Conservation (phyloP, 2,888 invertebrate genomes). For the Aleiodes leptofemur region DNA sequence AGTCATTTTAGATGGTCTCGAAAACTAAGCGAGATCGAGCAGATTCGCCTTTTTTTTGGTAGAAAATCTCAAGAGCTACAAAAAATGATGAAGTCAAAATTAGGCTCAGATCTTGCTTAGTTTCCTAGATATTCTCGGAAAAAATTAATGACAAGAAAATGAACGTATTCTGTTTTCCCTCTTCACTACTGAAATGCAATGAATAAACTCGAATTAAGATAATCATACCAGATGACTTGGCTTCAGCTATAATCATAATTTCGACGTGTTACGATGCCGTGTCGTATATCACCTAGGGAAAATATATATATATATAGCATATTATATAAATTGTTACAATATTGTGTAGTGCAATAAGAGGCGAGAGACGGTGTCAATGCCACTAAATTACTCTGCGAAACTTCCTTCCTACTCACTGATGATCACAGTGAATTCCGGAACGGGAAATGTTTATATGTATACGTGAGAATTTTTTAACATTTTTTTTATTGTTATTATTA, state of each 20-base stretch:
- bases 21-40: too few relatives aligned
- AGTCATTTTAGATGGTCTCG: too few relatives aligned
- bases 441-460: constrained; percentile 56
- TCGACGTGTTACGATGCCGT: neutral
- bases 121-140: neutral
- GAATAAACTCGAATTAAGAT: neutral
- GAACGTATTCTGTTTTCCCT: neutral
- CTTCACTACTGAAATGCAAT: neutral
- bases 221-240: constrained; percentile 8
- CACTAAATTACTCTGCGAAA: constrained; percentile 65
- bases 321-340: too few relatives aligned
- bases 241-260: constrained; percentile 29
- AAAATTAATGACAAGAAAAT: constrained; percentile 34
- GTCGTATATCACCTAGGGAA: constrained; percentile 14
- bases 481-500: constrained; percentile 24
- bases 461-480: constrained; percentile 60
- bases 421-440: constrained; percentile 55
- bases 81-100: too few relatives aligned
- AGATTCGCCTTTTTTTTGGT: too few relatives aligned
- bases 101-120: too few relatives aligned
- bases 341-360: constrained; percentile 41
- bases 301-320: constrained; percentile 6
- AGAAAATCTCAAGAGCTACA: too few relatives aligned
- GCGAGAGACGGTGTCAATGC: constrained; percentile 64
- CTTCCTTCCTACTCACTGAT: constrained; percentile 50